These are phyloP conservation scores for Etheostoma perlongum DNA, from an alignment of 2,797 vertebrate genomes.

Conservation along the genomic window DNA sequence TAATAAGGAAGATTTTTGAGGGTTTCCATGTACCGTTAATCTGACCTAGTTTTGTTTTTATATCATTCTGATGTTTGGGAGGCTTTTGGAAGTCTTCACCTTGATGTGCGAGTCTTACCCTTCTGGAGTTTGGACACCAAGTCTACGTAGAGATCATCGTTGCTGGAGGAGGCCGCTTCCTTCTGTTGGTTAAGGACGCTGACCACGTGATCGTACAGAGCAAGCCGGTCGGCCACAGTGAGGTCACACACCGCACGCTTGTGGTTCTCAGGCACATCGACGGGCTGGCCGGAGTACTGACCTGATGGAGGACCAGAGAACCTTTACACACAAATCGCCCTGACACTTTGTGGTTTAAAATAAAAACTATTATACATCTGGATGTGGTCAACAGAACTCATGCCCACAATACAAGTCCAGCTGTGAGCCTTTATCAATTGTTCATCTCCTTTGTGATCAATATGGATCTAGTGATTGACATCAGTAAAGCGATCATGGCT, in stretches of 20 bases:
- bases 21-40: background rate
- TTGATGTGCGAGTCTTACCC: conserved; percentile 74
- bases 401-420: too few species aligned
- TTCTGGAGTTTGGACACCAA: conserved; percentile 95
- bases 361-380: background rate
- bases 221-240: conserved; percentile 92
- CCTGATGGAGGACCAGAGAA: conserved; percentile 81
- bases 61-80: background rate
- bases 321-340: conserved; percentile 32
- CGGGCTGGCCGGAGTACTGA: conserved; percentile 86
- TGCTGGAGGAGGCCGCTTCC: conserved; percentile 79
- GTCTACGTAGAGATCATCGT: conserved; percentile 96
- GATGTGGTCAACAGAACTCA: too few species aligned
- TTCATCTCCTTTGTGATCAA: background rate
- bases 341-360: background rate
- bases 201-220: conserved; percentile 91
- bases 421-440: too few species aligned
- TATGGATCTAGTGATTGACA: background rate
- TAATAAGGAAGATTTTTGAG: too few species aligned
- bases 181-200: conserved; percentile 84
- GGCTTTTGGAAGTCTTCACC: background rate
- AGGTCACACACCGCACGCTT: conserved; percentile 93
- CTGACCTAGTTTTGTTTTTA: background rate
- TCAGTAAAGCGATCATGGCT: background rate
- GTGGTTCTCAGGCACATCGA: conserved; percentile 94